Evolutionary conservation across 1,140 invertebrate genomes (phyloP).

Genomic region (Subanguina moxae): DNA sequence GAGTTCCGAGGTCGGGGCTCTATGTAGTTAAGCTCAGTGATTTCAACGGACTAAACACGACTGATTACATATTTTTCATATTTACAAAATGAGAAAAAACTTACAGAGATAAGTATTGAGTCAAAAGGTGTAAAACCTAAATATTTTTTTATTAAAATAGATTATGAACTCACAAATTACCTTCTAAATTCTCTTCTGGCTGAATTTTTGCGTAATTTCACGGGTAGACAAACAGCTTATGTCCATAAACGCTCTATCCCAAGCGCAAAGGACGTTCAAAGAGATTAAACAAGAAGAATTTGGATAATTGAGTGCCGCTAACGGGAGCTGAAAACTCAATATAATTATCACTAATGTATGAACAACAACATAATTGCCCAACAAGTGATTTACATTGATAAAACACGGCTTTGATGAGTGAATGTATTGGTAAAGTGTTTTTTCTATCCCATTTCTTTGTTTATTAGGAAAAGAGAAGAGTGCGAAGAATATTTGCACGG

Average conservation of each 20-base stretch:
- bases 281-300: too few species aligned
- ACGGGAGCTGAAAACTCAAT: too few species aligned
- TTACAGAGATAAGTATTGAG: slow-evolving; percentile 8
- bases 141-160: slow-evolving; percentile 2
- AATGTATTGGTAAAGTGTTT: too few species aligned
- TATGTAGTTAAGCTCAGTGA: slow-evolving; percentile 21
- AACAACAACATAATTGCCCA: too few species aligned
- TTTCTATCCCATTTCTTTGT: too few species aligned
- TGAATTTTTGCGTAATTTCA: slow-evolving; percentile 47
- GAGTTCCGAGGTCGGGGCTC: slow-evolving; percentile 36
- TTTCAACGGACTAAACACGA: slow-evolving; percentile 12
- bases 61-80: slow-evolving; percentile 26
- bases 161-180: background rate
- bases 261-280: slow-evolving; percentile 8
- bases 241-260: slow-evolving; percentile 57
- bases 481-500: too few species aligned
- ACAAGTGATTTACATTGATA: too few species aligned
- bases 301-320: too few species aligned
- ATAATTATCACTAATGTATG: too few species aligned
- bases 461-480: too few species aligned
- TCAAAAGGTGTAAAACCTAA: slow-evolving; percentile 6
- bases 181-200: slow-evolving; percentile 53
- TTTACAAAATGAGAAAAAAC: too few species aligned
- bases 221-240: slow-evolving; percentile 36
- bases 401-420: too few species aligned